Percentiles rank a stretch among this genome's conserved stretches.
phyloP scores from a whole-genome alignment of 2,797 vertebrate genomes.

The Artibeus jamaicensis region DNA sequence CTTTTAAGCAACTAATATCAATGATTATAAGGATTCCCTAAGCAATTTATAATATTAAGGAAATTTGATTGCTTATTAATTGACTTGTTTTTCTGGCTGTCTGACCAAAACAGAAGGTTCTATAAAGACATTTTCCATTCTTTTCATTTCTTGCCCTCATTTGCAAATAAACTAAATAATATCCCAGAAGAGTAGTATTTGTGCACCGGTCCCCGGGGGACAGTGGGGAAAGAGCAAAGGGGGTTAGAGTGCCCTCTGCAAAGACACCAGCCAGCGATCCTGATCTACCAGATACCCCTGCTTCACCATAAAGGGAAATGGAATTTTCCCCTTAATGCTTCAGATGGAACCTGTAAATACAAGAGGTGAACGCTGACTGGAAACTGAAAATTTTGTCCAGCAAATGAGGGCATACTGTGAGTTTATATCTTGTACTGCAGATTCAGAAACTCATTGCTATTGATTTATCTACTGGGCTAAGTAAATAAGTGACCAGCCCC shows the following conservation, averaged over 20 bases:
- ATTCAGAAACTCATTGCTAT: constrained; percentile 33
- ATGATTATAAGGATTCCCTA: constrained; percentile 48
- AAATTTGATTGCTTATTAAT: constrained; percentile 67
- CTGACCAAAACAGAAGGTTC: constrained; percentile 55
- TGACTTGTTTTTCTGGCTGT: constrained; percentile 64
- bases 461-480: constrained; percentile 35
- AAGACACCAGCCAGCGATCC: background rate
- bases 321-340: constrained; percentile 44
- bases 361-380: background rate
- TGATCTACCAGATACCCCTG: background rate
- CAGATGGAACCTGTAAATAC: constrained; percentile 19
- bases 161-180: constrained; percentile 59
- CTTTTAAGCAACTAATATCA: constrained; percentile 61
- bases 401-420: background rate
- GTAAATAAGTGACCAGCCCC: background rate
- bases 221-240: background rate
- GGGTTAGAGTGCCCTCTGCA: background rate
- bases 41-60: constrained; percentile 58
- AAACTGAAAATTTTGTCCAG: constrained; percentile 16
- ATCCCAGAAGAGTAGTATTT: background rate
- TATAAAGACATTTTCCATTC: constrained; percentile 49
- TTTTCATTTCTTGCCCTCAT: constrained; percentile 46
- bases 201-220: background rate
- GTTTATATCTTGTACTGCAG: background rate
- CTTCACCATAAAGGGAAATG: background rate